Percentiles rank a stretch among this genome's conserved stretches.
These are phyloP conservation scores for Pseudomyrmex gracilis DNA, from an alignment of 1,140 invertebrate genomes.

Conservation along the genomic window DNA sequence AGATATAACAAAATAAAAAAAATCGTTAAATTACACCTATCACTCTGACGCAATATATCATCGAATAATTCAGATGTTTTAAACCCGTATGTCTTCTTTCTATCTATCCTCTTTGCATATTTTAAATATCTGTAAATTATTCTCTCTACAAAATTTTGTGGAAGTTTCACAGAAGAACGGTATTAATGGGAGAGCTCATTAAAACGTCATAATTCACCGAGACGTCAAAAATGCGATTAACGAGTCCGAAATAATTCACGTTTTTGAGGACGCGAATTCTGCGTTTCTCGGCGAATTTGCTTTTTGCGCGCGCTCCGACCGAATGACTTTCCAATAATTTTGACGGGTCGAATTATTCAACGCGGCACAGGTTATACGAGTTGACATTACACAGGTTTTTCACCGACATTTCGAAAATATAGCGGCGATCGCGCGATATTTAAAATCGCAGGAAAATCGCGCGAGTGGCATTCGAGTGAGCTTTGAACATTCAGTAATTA, in stretches of 20 bases:
- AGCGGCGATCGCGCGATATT: slow-evolving; percentile 46
- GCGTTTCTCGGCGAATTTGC: slow-evolving; percentile 32
- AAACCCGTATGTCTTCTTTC: no score
- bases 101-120: no score
- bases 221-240: slow-evolving; percentile 50
- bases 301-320: slow-evolving; percentile 24
- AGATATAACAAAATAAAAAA: neutral
- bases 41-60: neutral
- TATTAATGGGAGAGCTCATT: slow-evolving; percentile 36
- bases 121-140: neutral
- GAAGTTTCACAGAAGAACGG: slow-evolving; percentile 1
- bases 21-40: neutral
- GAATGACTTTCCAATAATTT: slow-evolving; percentile 61
- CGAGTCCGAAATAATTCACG: slow-evolving; percentile 52
- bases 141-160: neutral
- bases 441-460: slow-evolving; percentile 50
- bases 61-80: neutral
- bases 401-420: slow-evolving; percentile 21
- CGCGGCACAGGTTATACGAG: slow-evolving; percentile 42
- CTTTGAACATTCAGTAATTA: slow-evolving; percentile 69
- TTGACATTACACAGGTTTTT: slow-evolving; percentile 42
- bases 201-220: slow-evolving; percentile 50
- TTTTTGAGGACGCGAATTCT: slow-evolving; percentile 43
- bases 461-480: slow-evolving; percentile 37
- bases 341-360: slow-evolving; percentile 55